Conservation (phyloP, 2,888 invertebrate species). For the Leucophenga montana region DNA sequence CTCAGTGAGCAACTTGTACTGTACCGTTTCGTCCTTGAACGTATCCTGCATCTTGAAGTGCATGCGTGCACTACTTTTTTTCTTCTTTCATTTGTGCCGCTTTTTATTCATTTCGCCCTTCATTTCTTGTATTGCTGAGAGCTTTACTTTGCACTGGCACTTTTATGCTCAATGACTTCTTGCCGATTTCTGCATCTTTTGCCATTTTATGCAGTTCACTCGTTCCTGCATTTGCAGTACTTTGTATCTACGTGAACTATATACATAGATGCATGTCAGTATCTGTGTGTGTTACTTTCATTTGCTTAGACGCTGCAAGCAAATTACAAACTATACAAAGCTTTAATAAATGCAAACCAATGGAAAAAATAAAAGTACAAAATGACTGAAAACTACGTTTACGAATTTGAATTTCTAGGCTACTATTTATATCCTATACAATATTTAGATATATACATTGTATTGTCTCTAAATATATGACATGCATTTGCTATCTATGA, state of each 20-base stretch:
- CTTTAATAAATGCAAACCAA: constrained; percentile 40
- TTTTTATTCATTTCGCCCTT: background rate
- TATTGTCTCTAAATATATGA: too few relatives aligned
- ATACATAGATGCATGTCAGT: background rate
- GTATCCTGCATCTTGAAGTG: background rate
- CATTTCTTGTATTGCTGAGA: too few relatives aligned
- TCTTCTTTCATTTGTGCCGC: background rate
- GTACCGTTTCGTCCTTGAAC: background rate
- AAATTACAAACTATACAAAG: constrained; percentile 35
- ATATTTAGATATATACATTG: too few relatives aligned
- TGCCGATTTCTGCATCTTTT: background rate
- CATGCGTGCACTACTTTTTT: background rate
- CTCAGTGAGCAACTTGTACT: background rate
- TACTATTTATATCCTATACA: too few relatives aligned
- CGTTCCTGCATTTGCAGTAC: background rate
- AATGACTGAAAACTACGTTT: constrained; percentile 35
- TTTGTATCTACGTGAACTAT: background rate
- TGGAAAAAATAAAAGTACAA: too few relatives aligned
- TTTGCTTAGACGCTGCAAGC: constrained; percentile 5
- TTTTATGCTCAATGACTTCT: background rate
- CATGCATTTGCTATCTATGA: too few relatives aligned
- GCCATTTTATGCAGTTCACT: constrained; percentile 6
- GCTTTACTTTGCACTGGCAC: background rate
- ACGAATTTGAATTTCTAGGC: too few relatives aligned
- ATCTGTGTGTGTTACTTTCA: background rate